Percentiles rank a stretch among this genome's conserved stretches.
Evolutionary conservation across 2,113 vertebrate species (phyloP).

Genomic region (Martes martes): DNA sequence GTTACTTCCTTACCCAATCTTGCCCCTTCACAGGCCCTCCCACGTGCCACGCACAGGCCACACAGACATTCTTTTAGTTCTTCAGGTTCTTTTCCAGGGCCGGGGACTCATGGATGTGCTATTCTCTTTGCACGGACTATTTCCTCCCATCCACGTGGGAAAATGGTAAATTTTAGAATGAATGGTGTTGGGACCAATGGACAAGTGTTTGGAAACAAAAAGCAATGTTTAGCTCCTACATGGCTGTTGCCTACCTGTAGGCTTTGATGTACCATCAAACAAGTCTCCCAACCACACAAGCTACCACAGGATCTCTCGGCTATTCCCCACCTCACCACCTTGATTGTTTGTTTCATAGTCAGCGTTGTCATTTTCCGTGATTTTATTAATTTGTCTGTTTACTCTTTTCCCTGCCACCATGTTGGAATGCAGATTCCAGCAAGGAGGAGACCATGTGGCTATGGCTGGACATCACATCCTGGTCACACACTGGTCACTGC

Average conservation of each 20-base stretch:
- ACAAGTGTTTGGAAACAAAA: background rate
- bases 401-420: background rate
- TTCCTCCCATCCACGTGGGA: background rate
- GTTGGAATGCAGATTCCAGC: background rate
- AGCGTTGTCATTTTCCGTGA: background rate
- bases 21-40: background rate
- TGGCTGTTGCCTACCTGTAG: background rate
- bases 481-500: background rate
- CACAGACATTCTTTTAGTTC: background rate
- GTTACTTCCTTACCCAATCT: background rate
- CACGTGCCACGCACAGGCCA: no score
- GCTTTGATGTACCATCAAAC: background rate
- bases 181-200: background rate
- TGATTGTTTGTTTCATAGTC: background rate
- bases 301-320: background rate
- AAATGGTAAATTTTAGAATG: background rate
- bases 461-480: no score
- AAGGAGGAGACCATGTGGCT: background rate
- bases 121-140: fast-evolving
- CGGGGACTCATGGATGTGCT: fast-evolving
- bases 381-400: background rate
- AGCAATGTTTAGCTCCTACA: background rate
- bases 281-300: background rate
- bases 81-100: fast-evolving
- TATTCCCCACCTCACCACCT: background rate